A percentile compares a stretch with the other conserved stretches of the same genome.
Evolutionary conservation across 2,888 invertebrate species (phyloP).

Genomic region (Gymnosoma rotundatum): DNA sequence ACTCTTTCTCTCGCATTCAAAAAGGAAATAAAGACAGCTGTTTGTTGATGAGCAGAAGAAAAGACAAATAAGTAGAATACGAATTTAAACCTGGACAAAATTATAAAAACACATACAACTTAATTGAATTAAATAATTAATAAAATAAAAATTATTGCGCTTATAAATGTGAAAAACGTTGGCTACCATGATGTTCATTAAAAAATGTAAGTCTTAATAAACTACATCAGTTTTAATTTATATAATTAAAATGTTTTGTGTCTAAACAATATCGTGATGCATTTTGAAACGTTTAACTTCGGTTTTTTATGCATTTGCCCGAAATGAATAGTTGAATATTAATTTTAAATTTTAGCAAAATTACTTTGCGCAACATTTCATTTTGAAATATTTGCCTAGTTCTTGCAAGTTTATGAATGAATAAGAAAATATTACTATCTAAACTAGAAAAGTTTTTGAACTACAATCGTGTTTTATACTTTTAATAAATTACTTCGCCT

Average conservation of each 20-base stretch:
- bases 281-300: neutral
- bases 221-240: neutral
- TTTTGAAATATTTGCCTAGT: too few species aligned
- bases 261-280: neutral
- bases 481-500: too few species aligned
- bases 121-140: constrained; percentile 5
- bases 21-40: constrained; percentile 66
- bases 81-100: constrained; percentile 18
- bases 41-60: constrained; percentile 37
- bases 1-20: constrained; percentile 62
- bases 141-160: constrained; percentile 14
- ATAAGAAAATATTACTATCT: too few species aligned
- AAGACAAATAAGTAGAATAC: neutral
- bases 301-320: neutral
- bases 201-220: constrained; percentile 57
- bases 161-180: constrained; percentile 8
- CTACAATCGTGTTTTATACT: too few species aligned
- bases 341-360: too few species aligned
- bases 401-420: too few species aligned
- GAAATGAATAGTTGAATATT: too few species aligned
- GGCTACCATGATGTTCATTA: constrained; percentile 44
- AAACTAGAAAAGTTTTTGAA: too few species aligned
- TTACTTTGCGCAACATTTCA: too few species aligned
- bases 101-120: constrained; percentile 1
- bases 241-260: neutral